A percentile compares a stretch with the other conserved stretches of the same genome.
Conservation (phyloP, 2,888 invertebrate species). For the Philonicus albiceps region DNA sequence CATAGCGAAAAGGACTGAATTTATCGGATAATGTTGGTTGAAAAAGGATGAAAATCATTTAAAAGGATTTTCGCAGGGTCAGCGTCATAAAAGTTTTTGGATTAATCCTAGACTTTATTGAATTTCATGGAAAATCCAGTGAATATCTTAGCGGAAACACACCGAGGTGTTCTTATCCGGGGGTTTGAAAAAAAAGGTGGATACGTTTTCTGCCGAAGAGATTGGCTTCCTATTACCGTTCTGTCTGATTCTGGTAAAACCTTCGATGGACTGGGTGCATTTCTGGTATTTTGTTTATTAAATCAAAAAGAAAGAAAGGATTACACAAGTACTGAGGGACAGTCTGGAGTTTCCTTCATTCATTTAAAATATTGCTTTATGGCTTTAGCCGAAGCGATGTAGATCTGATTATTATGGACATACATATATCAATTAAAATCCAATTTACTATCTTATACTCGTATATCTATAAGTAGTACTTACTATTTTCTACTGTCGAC, state of each 20-base stretch:
- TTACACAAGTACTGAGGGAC: not conserved
- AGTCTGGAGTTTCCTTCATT: too few species aligned
- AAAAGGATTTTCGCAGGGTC: conserved; percentile 18
- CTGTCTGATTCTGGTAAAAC: not conserved
- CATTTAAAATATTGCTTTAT: too few species aligned
- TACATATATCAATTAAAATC: too few species aligned
- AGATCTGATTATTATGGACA: too few species aligned
- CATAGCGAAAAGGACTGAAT: not conserved
- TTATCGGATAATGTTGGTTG: not conserved
- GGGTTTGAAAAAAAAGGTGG: not conserved
- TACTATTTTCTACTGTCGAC: too few species aligned
- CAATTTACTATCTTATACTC: too few species aligned
- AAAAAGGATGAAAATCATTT: not conserved
- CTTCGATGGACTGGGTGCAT: not conserved
- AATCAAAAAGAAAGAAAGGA: not conserved
- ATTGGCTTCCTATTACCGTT: not conserved
- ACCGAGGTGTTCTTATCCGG: not conserved
- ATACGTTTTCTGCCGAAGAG: not conserved
- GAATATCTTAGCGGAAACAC: not conserved
- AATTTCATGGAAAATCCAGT: not conserved
- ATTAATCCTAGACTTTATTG: conserved; percentile 9
- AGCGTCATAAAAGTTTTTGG: not conserved
- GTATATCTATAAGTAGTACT: too few species aligned
- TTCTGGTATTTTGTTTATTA: not conserved
- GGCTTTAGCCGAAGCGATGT: too few species aligned